A percentile compares a stretch with the other conserved stretches of the same genome.
phyloP scores from a whole-genome alignment of 2,113 vertebrate genomes.

The Arenaria interpres region DNA sequence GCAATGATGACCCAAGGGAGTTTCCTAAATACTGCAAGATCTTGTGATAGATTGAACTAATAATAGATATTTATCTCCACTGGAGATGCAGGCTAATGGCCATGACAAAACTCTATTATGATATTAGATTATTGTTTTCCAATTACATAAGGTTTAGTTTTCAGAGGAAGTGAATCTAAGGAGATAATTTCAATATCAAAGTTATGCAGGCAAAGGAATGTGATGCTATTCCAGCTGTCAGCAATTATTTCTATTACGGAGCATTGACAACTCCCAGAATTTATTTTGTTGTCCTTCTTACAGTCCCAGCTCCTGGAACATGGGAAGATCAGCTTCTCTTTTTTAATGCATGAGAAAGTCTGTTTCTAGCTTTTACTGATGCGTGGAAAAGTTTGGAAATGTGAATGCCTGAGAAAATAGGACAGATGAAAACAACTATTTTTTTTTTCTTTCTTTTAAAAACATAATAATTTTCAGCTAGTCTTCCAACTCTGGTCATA shows the following conservation, averaged over 20 bases:
- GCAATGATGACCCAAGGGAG: neutral
- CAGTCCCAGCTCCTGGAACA: neutral
- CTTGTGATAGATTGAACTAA: slow-evolving; percentile 10
- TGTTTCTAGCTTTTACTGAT: neutral
- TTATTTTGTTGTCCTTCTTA: neutral
- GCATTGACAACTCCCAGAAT: neutral
- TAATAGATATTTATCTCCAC: slow-evolving; percentile 2
- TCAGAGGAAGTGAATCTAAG: neutral
- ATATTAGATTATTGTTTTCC: slow-evolving; percentile 21
- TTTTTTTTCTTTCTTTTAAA: neutral
- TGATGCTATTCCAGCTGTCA: neutral
- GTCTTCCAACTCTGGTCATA: neutral
- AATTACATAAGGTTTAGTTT: neutral
- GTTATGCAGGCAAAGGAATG: neutral
- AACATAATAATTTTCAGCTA: neutral
- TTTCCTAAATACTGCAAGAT: neutral
- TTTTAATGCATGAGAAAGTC: neutral
- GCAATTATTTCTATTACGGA: neutral
- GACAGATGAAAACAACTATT: neutral
- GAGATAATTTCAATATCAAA: slow-evolving; percentile 27
- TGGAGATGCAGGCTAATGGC: neutral
- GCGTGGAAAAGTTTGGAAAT: neutral
- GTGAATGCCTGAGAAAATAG: neutral
- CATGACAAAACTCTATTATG: neutral
- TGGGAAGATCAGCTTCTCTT: neutral